phyloP scores from a whole-genome alignment of 30 jellyfish, hydroid and myxozoan species.

The Phacellophora camtschatica region DNA sequence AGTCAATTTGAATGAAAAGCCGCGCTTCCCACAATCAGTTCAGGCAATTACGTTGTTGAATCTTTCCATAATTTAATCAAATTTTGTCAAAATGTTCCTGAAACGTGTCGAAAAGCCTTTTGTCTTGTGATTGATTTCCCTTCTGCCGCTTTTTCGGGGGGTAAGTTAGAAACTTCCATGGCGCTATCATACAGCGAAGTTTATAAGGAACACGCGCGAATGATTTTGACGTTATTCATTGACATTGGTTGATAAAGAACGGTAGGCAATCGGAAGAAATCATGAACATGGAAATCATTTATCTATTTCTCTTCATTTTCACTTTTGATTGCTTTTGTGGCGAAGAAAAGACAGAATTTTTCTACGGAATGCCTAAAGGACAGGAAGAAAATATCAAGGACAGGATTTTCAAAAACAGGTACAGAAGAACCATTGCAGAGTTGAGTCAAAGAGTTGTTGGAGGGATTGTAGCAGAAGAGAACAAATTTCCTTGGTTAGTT shows the following conservation, averaged over 20 bases:
- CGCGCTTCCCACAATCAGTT: constrained; percentile 59
- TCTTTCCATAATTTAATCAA: constrained; percentile 56
- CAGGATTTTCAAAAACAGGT: constrained; percentile 17
- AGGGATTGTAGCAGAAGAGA: constrained; percentile 68
- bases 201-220: constrained; percentile 36
- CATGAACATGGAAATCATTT: constrained; percentile 1
- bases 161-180: constrained; percentile 4
- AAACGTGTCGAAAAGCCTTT: constrained; percentile 35
- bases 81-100: constrained; percentile 33
- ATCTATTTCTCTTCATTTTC: neutral
- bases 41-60: constrained; percentile 39
- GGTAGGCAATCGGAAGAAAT: too few relatives aligned
- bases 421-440: constrained; percentile 14
- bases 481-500: constrained; percentile 82
- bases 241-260: neutral
- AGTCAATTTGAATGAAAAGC: constrained; percentile 39
- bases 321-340: constrained; percentile 13
- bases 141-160: constrained; percentile 55
- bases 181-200: constrained; percentile 19
- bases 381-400: neutral
- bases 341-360: neutral
- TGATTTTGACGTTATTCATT: neutral
- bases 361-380: constrained; percentile 5
- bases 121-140: constrained; percentile 60
- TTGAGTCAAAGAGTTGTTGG: constrained; percentile 79